phyloP scores from a whole-genome alignment of 2,888 invertebrate species.

The Entomobrya proxima region DNA sequence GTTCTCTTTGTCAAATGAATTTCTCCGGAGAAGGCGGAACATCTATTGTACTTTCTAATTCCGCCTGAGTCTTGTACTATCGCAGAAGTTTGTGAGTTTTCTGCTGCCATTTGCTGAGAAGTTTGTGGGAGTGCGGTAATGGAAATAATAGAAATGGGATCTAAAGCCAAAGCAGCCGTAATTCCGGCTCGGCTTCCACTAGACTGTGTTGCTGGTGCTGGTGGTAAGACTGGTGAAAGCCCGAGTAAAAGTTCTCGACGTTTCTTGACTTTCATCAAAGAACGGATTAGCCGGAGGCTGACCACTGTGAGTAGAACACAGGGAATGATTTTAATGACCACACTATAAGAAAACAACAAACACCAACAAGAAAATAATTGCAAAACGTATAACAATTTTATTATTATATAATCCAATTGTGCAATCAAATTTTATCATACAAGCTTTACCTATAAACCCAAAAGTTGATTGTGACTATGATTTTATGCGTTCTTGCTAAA shows the following conservation, averaged over 20 bases:
- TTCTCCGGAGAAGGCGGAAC: neutral
- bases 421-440: neutral
- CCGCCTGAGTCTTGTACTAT: neutral
- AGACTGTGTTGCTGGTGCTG: too few species aligned
- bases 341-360: constrained; percentile 76
- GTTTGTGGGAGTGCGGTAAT: too few species aligned
- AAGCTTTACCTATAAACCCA: constrained; percentile 86
- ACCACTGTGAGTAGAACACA: constrained; percentile 90
- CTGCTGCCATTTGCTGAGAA: too few species aligned
- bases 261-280: constrained; percentile 87
- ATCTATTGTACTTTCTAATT: neutral
- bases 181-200: too few species aligned
- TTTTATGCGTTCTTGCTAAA: too few species aligned
- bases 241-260: neutral
- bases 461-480: constrained; percentile 89
- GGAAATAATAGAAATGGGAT: too few species aligned
- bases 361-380: neutral
- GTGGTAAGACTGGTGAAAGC: neutral
- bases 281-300: constrained; percentile 86
- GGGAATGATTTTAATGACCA: constrained; percentile 88
- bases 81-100: neutral
- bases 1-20: neutral
- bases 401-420: too few species aligned
- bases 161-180: too few species aligned
- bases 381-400: neutral